Base-by-base conservation (phyloP, 2,113 vertebrate species). In the Pterocles gutturalis region DNA sequence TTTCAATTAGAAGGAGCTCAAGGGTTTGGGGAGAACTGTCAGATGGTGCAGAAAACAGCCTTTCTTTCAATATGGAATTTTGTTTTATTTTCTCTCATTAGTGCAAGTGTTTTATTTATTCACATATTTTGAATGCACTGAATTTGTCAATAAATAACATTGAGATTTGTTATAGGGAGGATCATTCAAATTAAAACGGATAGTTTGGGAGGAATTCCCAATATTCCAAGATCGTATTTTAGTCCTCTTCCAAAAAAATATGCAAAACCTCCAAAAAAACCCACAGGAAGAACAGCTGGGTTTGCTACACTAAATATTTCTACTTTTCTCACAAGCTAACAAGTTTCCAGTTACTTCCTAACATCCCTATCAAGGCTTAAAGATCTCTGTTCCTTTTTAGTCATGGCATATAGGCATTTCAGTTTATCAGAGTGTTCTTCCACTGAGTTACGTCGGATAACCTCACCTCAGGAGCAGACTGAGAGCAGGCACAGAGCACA, bases 401-500 rank as follows among this genome's bases (percentile, higher is more conserved):
- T n/a, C 43, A 10, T 36, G 48, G 54, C 24, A 17, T 5, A 45
- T 0, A 71, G 73, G 33, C 24, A 24, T 0, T 24, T 13, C n/a
- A 29, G 58, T 49, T 69, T 20, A 33, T 29, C 16, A 29, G 3
- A 2, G 4, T 3, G n/a, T 17, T 41, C 20, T 24, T 25, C 13
- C 58, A 33, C 25, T 0, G 1, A 19, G 33, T 26, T n/a, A 6
- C 2, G 29, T 17, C 0, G 1, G 22, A 85, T 9, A 31, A 53
- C 5, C 19, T 46, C 58, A 11, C 0, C 28, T 4, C 22, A 12
- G 62, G 19, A 36, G 33, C 34, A 45, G 53, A 41, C 20, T 20
- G 9, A 34, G 24, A 28, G 65, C 45, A 24, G 54, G 45, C 38
- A 29, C 24, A 8, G 53, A n/a, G 76, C 69, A 16, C 60, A 17